Base-by-base conservation (phyloP, 2,888 invertebrate species). In the Octonoba sinensis region DNA sequence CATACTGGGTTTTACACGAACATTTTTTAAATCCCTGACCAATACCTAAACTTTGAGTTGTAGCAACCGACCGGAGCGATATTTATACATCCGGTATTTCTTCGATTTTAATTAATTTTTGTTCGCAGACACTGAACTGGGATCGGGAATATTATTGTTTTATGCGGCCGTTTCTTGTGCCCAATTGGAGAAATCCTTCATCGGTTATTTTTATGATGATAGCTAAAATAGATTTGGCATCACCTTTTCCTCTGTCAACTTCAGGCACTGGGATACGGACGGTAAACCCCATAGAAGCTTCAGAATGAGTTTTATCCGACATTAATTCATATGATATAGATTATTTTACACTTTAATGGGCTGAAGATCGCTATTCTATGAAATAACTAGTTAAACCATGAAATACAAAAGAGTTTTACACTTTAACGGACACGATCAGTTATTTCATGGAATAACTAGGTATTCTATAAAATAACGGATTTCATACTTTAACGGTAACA, bases 91-190 rank as follows among this genome's bases (percentile, higher is more conserved):
- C 75, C 75, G 75, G 67, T 67, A 75, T 67, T 74, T 74, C 74
- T 74, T 74, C 49, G 59, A 76, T 76, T 62, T 69, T 69, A 69
- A 70, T 76, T 76, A 76, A 69, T 69, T 76, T 76, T 76, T 76
- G 62, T 69, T 76, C 69, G 44, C 76, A 76, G 76, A 76, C 77
- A 70, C 70, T 77, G 77, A 70, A 77, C 62, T 77, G 77, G 70
- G 70, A 77, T 77, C 70, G 56, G 77, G 77, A 77, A 77, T 77
- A 77, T 77, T 70, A 62, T 64, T 77, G 77, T 70, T 77, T 77
- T 73, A 73, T 64, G 73, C 56, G 54, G 73, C 56, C 64, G n/a
- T n/a, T n/a, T n/a, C 47, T 62, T 62, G n/a, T n/a, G n/a, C n/a
- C n/a, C n/a, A n/a, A n/a, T n/a, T n/a, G n/a, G n/a, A n/a, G n/a